phyloP scores from a whole-genome alignment of 2,113 vertebrate genomes.

The Xenotilapia caudafasciata region DNA sequence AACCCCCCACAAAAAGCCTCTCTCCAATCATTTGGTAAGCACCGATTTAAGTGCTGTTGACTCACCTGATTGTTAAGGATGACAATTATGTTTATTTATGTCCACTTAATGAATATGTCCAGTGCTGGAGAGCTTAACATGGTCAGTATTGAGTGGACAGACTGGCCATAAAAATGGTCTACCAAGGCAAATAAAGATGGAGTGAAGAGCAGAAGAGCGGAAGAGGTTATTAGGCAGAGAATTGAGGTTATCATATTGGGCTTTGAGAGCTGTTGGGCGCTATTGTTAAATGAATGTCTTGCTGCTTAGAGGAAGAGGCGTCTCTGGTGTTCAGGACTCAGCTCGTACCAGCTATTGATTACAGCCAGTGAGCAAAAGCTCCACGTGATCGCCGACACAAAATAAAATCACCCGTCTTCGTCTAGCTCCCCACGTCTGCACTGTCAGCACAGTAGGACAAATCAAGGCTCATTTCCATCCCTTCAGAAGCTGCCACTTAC shows the following conservation, averaged over 20 bases:
- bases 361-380: background rate
- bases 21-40: background rate
- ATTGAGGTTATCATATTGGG: background rate
- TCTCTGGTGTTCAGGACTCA: background rate
- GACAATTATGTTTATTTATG: constrained; percentile 9
- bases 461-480: background rate
- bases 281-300: background rate
- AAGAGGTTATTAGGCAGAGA: background rate
- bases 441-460: background rate
- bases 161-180: background rate
- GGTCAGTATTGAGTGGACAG: background rate
- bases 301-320: background rate
- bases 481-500: background rate
- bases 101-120: background rate
- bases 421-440: background rate
- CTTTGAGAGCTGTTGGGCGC: background rate
- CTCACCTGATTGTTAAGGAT: background rate
- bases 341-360: background rate
- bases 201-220: background rate
- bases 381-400: background rate
- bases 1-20: background rate
- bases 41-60: background rate
- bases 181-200: background rate
- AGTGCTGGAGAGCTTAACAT: background rate
- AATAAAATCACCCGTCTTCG: background rate